phyloP scores from a whole-genome alignment of 1,140 invertebrate species.

The Choristoneura fumiferana region DNA sequence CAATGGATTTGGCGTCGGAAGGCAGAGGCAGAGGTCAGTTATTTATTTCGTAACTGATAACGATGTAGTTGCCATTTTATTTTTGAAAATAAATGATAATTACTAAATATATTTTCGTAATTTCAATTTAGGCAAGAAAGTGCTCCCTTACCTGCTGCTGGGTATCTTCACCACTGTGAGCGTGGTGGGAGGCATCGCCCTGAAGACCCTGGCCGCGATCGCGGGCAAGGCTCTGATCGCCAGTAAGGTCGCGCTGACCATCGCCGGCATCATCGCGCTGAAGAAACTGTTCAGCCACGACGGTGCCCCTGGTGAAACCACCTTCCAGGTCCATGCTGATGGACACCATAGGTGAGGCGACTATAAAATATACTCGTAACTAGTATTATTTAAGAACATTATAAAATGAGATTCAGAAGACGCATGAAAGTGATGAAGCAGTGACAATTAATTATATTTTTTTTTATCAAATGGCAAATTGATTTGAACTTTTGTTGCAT shows the following conservation, averaged over 20 bases:
- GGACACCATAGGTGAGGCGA: slow-evolving; percentile 79
- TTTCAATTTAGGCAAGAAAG: slow-evolving; percentile 70
- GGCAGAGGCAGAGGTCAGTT: slow-evolving; percentile 72
- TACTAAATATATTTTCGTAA: slow-evolving; percentile 20
- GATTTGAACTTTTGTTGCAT: slow-evolving; percentile 8
- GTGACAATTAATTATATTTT: slow-evolving; percentile 25
- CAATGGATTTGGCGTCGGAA: slow-evolving; percentile 72
- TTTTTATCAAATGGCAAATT: neutral
- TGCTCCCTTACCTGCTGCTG: slow-evolving; percentile 79
- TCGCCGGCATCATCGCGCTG: slow-evolving; percentile 83
- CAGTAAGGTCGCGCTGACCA: slow-evolving; percentile 84
- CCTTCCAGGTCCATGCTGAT: slow-evolving; percentile 83
- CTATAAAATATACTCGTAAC: too few relatives aligned
- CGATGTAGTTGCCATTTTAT: too few relatives aligned
- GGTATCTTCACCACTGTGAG: slow-evolving; percentile 82
- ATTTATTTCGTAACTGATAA: neutral
- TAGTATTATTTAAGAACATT: too few relatives aligned
- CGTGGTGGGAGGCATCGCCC: slow-evolving; percentile 78
- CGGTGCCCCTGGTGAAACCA: slow-evolving; percentile 78
- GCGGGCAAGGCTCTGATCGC: slow-evolving; percentile 84
- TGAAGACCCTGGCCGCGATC: slow-evolving; percentile 82
- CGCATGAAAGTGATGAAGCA: too few relatives aligned
- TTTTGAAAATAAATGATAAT: too few relatives aligned
- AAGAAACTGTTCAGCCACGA: slow-evolving; percentile 85
- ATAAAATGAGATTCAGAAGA: too few relatives aligned